Base-by-base conservation (phyloP, 2,113 vertebrate genomes). In the Stomatorhinus ivindoensis region DNA sequence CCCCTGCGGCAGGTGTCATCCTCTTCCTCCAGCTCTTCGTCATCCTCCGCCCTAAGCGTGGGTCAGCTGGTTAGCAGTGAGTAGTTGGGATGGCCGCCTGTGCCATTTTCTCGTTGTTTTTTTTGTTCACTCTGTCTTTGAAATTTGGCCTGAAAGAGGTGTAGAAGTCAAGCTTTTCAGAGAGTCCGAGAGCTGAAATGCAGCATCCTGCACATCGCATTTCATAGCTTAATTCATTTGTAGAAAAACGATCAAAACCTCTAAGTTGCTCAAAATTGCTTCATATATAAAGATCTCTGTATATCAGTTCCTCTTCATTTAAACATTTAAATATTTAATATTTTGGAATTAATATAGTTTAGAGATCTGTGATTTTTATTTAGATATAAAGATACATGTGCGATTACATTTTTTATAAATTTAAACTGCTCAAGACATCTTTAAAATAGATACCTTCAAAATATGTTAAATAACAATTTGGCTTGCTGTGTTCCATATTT, bases 41-140 rank as follows among this genome's bases (percentile, higher is more conserved):
- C 97, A 92, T 98, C 98, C 92, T 99, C 98, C 76, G 97, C 98
- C 93, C 97, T 99, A 96, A 99, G 98, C 92, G 98, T 99, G 96
- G 98, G 98, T 90, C 98, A 99, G 96, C 97, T 99, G 95, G 98
- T 99, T 96, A 99, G 97, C 97, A 99, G 98, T 99, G 97, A 99
- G 98, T 99, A 96, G 95, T 90, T 90, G 24, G 17, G 2, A 76
- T 27, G 44, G 13, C 6, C 4, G 6, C 9, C 39, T n/a, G 80
- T 19, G 80, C 15, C 44, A 47, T 46, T 44, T 44, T 55, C 35
- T 10, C 24, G 1, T 13, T 19, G 4, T 86, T 46, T 50, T 35
- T 35, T 7, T 69, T 69, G 48, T 50, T 5, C 35, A 80, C 13
- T 31, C 9, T 4, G 0, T 31, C n/a, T 76, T 2, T 42, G 35